Conservation (phyloP, 2,797 vertebrate genomes). For the Petrocephalus sullivani region DNA sequence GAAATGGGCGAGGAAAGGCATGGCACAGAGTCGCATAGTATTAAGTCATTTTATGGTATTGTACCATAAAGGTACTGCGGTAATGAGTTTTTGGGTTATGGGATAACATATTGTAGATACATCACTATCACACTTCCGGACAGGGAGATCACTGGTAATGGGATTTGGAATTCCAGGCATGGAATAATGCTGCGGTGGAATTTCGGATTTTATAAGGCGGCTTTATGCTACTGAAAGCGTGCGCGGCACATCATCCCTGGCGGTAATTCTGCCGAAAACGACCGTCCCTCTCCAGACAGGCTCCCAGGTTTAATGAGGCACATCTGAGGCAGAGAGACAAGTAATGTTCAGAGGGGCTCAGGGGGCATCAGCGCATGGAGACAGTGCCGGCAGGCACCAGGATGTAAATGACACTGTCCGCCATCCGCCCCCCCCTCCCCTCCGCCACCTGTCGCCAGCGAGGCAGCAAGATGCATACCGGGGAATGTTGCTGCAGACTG, state of each 20-base stretch:
- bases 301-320: slow-evolving; percentile 14
- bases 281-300: slow-evolving; percentile 7
- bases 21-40: not conserved
- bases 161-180: not conserved
- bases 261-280: not conserved
- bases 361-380: slow-evolving; percentile 5
- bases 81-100: slow-evolving; percentile 17
- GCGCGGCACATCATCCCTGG: not conserved
- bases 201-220: not conserved
- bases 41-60: not conserved
- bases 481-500: not conserved
- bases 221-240: not conserved
- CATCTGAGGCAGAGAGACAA: slow-evolving; percentile 15
- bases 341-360: slow-evolving; percentile 11
- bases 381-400: not conserved
- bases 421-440: too few relatives aligned
- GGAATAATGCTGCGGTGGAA: slow-evolving; percentile 1
- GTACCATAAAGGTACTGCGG: not conserved
- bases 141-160: not conserved
- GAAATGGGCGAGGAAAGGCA: not conserved
- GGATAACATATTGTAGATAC: slow-evolving; percentile 1
- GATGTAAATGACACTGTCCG: slow-evolving; percentile 5
- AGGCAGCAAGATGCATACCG: not conserved
- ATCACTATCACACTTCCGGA: not conserved
- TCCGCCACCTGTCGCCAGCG: not conserved